Conservation (phyloP, 2,797 vertebrate species). For the Pantherophis vulpinus region DNA sequence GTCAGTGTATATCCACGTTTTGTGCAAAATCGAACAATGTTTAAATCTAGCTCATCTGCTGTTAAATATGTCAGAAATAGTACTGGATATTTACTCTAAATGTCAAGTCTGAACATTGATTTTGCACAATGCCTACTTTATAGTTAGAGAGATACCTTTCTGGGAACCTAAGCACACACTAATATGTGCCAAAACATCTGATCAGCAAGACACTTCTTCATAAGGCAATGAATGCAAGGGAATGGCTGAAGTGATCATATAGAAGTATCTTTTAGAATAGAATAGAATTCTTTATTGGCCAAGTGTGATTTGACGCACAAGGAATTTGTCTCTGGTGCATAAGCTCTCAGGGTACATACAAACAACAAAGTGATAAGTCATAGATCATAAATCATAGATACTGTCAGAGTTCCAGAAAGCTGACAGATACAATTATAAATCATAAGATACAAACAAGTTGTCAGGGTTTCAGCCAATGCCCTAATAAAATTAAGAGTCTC, state of each 20-base stretch:
- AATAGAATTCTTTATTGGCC: neutral
- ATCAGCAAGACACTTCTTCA: neutral
- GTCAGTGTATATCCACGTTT: neutral
- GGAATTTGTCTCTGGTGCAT: neutral
- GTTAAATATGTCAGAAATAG: neutral
- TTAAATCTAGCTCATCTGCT: neutral
- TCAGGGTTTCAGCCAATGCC: no score
- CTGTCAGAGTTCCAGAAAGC: no score
- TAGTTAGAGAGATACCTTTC: slow-evolving; percentile 6
- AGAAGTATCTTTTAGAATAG: neutral
- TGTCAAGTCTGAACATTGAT: neutral
- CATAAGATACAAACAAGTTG: no score
- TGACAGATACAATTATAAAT: no score
- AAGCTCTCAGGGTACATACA: neutral
- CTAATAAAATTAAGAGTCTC: no score
- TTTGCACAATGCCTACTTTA: slow-evolving; percentile 20
- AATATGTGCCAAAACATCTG: neutral
- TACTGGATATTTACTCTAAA: neutral
- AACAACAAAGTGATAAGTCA: neutral
- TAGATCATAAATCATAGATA: no score
- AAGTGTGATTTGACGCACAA: neutral
- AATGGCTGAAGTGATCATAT: neutral
- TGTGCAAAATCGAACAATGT: neutral
- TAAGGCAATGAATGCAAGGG: neutral
- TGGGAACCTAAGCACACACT: neutral